A percentile compares a stretch with the other conserved stretches of the same genome.
These are phyloP conservation scores for Colletes latitarsis DNA, from an alignment of 1,140 invertebrate genomes.

Conservation along the genomic window DNA sequence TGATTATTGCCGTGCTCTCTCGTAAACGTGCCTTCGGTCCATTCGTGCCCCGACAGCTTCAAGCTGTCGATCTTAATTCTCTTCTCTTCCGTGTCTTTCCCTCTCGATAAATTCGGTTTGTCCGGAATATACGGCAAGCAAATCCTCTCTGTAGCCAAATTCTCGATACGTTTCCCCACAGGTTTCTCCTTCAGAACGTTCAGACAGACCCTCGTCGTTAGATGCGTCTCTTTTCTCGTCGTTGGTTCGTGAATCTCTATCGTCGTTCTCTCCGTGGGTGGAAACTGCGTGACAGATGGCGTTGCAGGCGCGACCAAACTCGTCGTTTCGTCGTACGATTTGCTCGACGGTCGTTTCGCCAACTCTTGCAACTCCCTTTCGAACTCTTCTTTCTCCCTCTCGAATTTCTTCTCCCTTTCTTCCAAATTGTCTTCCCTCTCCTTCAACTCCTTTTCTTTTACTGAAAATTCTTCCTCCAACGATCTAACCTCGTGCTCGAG, in stretches of 20 bases:
- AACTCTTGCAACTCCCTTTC: neutral
- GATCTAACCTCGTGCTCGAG: neutral
- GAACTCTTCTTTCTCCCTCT: constrained; percentile 9
- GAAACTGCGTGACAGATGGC: constrained; percentile 8
- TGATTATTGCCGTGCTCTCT: neutral
- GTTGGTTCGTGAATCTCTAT: constrained; percentile 2
- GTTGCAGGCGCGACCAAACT: neutral
- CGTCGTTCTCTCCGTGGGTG: constrained; percentile 15
- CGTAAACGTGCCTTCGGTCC: neutral
- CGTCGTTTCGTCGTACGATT: neutral
- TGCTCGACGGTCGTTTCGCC: neutral
- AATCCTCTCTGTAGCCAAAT: neutral
- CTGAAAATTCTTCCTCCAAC: neutral
- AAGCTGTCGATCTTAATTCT: neutral
- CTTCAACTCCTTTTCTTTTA: neutral
- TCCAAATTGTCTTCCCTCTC: neutral
- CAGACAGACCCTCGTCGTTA: neutral
- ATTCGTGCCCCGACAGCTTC: neutral
- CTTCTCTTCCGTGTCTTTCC: neutral
- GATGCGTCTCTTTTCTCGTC: neutral
- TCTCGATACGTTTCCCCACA: neutral
- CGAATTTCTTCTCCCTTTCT: neutral
- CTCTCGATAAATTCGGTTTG: too few relatives aligned
- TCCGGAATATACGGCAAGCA: constrained; percentile 1
- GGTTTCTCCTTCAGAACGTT: neutral